Conservation (phyloP, 37 sponge, comb jelly and placozoan genomes). For the Haliclona indistincta region DNA sequence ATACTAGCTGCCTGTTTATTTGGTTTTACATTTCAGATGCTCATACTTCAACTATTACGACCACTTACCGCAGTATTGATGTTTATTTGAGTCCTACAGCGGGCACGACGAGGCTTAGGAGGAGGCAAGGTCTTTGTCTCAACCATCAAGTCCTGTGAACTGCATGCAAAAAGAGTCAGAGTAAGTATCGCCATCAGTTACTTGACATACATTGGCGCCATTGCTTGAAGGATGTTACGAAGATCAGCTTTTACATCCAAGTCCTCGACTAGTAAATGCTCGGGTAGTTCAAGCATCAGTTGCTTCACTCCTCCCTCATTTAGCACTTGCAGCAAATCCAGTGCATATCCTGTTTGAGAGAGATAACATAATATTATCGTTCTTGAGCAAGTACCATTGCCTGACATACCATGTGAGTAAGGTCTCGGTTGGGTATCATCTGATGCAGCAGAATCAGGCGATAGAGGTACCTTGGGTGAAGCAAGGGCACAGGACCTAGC, state of each 20-base stretch:
- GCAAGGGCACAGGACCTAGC: background rate
- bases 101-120: background rate
- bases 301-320: background rate
- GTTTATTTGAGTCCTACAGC: background rate
- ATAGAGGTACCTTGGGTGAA: too few relatives aligned
- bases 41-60: too few relatives aligned
- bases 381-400: background rate
- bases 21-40: too few relatives aligned
- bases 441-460: too few relatives aligned
- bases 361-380: background rate
- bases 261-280: background rate
- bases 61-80: too few relatives aligned
- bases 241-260: background rate
- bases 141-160: background rate
- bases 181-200: background rate
- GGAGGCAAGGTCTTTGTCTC: background rate
- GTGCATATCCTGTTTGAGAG: background rate
- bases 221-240: background rate
- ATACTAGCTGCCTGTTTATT: too few relatives aligned
- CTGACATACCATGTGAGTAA: conserved; percentile 1
- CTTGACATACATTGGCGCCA: conserved; percentile 14
- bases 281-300: background rate
- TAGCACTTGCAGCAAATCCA: background rate
- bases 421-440: background rate
- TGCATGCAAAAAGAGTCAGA: background rate